Base-by-base conservation (phyloP, 1,140 invertebrate genomes). In the Akabosia matsudoensis region DNA sequence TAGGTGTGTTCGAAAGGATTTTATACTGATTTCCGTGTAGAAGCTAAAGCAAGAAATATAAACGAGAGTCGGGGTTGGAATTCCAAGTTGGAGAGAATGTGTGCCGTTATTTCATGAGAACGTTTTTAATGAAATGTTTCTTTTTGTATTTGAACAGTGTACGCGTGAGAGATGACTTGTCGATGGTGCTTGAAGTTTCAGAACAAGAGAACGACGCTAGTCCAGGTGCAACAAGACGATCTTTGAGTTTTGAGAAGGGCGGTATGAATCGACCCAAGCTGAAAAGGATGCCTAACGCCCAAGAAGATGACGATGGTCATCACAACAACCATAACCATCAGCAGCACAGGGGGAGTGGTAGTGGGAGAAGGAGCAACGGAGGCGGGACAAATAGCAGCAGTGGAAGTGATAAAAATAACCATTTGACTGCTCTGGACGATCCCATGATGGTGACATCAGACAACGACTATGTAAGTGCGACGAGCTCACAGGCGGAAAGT, bases 131-230 rank as follows among this genome's bases (percentile, higher is more conserved):
- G 7, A 45, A 45, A 7, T 10, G 7, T 45, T 45, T 45, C 7
- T 45, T 45, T 45, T 45, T 45, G 37, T 45, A 30, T 24, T 67
- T 28, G 61, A 67, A 67, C 61, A 67, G 61, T 67, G 61, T 67
- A 10, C 61, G 61, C n/a, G 61, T 67, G 61, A 67, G 61, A 22
- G 61, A 67, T 67, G 74, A 77, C 26, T 64, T 78, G 45, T 70
- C 77, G 3, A 78, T 77, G 24, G 79, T 80, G 4, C 33, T 78
- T 51, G 79, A 80, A 51, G 79, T 78, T 70, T 78, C 74, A 16
- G 79, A 80, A 56, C 79, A 78, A 26, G 79, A 80, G 72, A 77
- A 67, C 74, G 79, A 80, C 14, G 14, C 31, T 37, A 31, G 72
- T 61, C 76, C 75, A 77, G 77, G 77, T 10, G 73, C 64, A 31